These are phyloP conservation scores for Phenganax stokvisi DNA, from an alignment of 92 coral and sea anemone genomes.

Conservation along the genomic window DNA sequence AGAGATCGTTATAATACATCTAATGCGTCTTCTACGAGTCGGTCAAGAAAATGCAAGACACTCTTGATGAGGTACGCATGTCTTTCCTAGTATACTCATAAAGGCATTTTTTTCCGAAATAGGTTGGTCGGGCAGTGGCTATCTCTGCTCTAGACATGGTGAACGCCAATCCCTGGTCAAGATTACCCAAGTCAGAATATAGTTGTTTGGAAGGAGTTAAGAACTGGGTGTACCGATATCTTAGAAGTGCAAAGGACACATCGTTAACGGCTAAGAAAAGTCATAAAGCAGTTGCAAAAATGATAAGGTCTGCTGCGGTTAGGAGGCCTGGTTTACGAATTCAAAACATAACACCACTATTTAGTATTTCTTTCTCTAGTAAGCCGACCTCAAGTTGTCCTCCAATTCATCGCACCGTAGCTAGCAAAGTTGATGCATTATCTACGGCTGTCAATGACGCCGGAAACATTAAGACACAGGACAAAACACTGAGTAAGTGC, in stretches of 20 bases:
- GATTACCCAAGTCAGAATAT: slow-evolving; percentile 83
- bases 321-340: background rate
- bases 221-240: slow-evolving; percentile 81
- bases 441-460: background rate
- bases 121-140: slow-evolving; percentile 96
- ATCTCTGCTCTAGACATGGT: slow-evolving; percentile 86
- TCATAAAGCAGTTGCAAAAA: background rate
- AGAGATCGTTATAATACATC: no score
- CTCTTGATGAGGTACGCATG: background rate
- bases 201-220: slow-evolving; percentile 79
- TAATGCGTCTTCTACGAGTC: no score
- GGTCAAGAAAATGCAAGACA: no score
- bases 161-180: slow-evolving; percentile 93
- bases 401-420: background rate
- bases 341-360: background rate
- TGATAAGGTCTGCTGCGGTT: background rate
- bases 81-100: background rate
- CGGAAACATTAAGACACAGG: background rate
- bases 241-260: slow-evolving; percentile 83
- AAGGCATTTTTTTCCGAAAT: background rate
- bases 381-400: background rate
- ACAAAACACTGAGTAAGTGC: background rate
- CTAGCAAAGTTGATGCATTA: background rate
- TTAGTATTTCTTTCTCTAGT: background rate
- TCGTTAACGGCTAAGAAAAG: slow-evolving; percentile 66